Evolutionary conservation across 2,888 invertebrate species (phyloP), one percentile per base, ranked within the genome.

Genomic region (Tholera decimalis): DNA sequence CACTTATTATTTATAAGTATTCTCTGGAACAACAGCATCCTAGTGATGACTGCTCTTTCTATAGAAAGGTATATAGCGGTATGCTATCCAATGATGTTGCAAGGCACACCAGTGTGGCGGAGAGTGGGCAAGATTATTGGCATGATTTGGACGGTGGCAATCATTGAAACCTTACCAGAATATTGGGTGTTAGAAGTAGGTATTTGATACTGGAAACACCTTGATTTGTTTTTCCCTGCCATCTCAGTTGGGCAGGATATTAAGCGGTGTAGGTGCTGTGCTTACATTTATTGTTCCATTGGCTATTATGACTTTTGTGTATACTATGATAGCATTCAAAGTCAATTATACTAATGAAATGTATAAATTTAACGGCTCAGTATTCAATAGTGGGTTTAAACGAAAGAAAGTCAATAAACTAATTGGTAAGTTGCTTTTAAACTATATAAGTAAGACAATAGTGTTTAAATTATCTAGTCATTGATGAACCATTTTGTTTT

Each of bases 391-490:
- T 62, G 72, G 56, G 9, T 77, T 73, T 26, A 82, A 81, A 46
- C 80, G 80, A 37, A 82, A 73, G 44, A 85, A 80, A 73, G 78
- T 87, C 1, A 87, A 85, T 56, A 85, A 85, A 60, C 70, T 86
- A 18, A 84, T 83, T 60, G 77, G 87, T 85, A 77, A 79, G 83
- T 64, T n/a, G 18, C 18, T 60, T 41, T 35, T 26, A 11, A 28
- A 18, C 9, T 18, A 15, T 26, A 22, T 37, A 13, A 13, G 8
- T 28, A 28, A 35, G 1, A 26, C 61, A 47, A 24, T 20, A 37
- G 26, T 30, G 50, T 28, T 51, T 37, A 8, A 51, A n/a, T 18
- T 9, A 9, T 51, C 3, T 20, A 5, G 15, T 15, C 2, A 20
- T 37, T 33, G 37, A 11, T 41, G 2, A 54, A 28, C 20, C 56